Evolutionary conservation across 2,888 invertebrate species (phyloP), one percentile per base, ranked within the genome.

Genomic region (Tinea semifulvella): DNA sequence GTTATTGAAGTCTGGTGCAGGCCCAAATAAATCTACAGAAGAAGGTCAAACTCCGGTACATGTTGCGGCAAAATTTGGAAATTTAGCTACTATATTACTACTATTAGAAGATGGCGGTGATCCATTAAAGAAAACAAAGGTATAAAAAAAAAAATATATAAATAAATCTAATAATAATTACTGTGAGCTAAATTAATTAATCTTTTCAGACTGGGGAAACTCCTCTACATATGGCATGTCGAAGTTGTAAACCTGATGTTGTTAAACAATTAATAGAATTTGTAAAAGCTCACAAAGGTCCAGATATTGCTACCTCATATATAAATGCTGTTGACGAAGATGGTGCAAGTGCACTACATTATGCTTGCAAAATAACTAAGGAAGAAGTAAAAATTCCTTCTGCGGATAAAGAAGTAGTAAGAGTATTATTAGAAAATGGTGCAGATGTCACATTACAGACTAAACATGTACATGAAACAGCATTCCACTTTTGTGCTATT

Each of bases 31-130:
- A 49, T 89, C 91, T 2, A 97, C 96, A 47, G 94, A 96, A 66
- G 96, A 98, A 68, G 97, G 98, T 1, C 94, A 97, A 77, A 98
- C 98, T 1, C 96, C 98, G 0, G 91, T 98, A 3, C 99, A 99
- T 64, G 95, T 98, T 13, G 96, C 98, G 0, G 94, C 98, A 0
- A 88, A 92, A 54, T 89, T 91, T 58, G 99, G 98, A 0, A 96
- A 97, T 68, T 77, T 96, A 43, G 87, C 89, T 44, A 94, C 97
- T 5, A 84, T 96, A 43, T 76, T 91, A 53, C 85, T 97, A 4
- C 83, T 99, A 8, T 80, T 99, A 19, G 93, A 95, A 63, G 98
- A 98, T 61, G 94, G 92, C 1, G 98, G 97, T 0, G 96, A 98
- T 73, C 96, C 98, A 0, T 85, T 92, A 50, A 88, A 85, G 57